Evolutionary conservation across 2,113 vertebrate species (phyloP).

Genomic region (Salvelinus fontinalis): DNA sequence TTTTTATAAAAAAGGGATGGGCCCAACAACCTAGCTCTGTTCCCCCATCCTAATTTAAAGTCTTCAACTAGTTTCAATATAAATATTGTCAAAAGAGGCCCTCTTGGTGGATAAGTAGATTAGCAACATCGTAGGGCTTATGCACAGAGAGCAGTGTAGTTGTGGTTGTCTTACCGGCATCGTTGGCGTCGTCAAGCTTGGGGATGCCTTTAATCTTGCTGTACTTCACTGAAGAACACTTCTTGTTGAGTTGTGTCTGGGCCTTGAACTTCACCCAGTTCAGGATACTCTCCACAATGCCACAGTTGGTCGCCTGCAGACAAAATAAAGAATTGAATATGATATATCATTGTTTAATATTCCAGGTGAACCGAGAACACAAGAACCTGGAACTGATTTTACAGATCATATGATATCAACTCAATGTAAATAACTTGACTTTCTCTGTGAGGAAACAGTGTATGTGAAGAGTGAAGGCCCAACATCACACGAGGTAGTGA

Average conservation of each 20-base stretch:
- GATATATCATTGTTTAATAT: no score
- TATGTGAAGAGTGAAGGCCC: no score
- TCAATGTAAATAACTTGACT: no score
- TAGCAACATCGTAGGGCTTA: not conserved
- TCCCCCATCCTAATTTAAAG: no score
- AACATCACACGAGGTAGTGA: no score
- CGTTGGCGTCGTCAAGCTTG: slow-evolving; percentile 96
- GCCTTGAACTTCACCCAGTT: slow-evolving; percentile 99
- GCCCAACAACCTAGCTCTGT: no score
- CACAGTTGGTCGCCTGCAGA: slow-evolving; percentile 92
- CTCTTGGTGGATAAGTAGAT: not conserved
- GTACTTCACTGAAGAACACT: slow-evolving; percentile 97
- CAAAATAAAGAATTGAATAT: not conserved
- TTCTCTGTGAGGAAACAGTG: no score
- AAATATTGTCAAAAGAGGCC: not conserved
- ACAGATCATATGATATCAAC: no score
- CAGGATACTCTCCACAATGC: slow-evolving; percentile 97
- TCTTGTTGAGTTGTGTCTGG: slow-evolving; percentile 97
- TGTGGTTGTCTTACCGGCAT: slow-evolving; percentile 83
- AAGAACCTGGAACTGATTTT: no score
- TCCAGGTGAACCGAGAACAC: no score
- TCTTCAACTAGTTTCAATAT: not conserved
- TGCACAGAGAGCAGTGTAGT: not conserved
- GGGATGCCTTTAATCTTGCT: slow-evolving; percentile 99
- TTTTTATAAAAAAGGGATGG: not conserved